phyloP scores from a whole-genome alignment of 92 coral and sea anemone species.

The Bergia puertoricense region DNA sequence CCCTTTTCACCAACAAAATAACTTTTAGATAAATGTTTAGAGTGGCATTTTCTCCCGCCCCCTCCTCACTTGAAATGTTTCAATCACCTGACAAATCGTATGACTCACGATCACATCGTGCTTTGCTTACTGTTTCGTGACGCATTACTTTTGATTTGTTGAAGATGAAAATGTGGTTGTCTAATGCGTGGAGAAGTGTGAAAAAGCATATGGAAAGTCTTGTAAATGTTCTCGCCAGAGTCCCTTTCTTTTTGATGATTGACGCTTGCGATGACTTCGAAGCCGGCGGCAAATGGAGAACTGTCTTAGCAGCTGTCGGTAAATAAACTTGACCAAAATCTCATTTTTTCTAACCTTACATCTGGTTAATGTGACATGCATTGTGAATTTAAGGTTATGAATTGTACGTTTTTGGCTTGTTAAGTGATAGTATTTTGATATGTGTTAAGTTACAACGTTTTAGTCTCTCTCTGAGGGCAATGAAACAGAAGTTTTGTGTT shows the following conservation, averaged over 20 bases:
- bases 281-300: conserved; percentile 53
- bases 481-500: no score
- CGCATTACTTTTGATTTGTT: background rate
- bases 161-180: conserved; percentile 34
- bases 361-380: background rate
- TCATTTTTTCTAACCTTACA: background rate
- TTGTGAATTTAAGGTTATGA: no score
- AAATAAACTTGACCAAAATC: conserved; percentile 6
- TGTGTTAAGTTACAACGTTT: no score
- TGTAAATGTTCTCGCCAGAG: conserved; percentile 62
- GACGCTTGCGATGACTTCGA: conserved; percentile 57
- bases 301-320: conserved; percentile 61
- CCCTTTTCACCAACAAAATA: no score
- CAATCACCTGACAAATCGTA: conserved; percentile 25
- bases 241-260: conserved; percentile 66
- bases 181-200: conserved; percentile 29
- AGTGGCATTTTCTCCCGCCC: background rate
- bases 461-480: no score
- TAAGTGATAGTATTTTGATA: no score
- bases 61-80: background rate
- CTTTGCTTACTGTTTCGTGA: background rate
- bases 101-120: background rate
- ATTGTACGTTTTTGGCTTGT: no score
- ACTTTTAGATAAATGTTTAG: no score
- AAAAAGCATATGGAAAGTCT: conserved; percentile 50